Evolutionary conservation across 2,888 invertebrate species (phyloP), one percentile per base, ranked within the genome.

Genomic region (Trichopria drosophilae): DNA sequence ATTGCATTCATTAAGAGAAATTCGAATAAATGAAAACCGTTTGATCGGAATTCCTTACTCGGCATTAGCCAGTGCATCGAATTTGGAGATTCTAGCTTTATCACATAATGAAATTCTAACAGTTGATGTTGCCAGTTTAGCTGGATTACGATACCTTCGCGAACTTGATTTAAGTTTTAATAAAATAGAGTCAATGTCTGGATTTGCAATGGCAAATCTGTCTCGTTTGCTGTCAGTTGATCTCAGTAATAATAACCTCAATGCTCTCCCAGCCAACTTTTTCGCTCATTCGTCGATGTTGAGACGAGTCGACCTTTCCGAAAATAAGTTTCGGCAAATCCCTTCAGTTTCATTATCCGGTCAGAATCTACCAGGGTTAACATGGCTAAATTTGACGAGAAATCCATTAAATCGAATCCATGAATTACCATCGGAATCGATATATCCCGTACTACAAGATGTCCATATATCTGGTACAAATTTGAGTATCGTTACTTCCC

Each of bases 301-400:
- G 41, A 82, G 87, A 58, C 82, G 85, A 54, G 84, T 92, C 39
- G 90, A 92, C 71, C 73, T 92, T 46, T 88, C 92, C 1, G 81
- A 81, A 58, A 93, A 93, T 76, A 81, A 85, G 46, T 89, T 92
- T 62, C 81, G 84, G 57, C 85, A 89, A 71, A 87, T 92, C 60
- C 91, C 92, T 6, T 84, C 84, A 36, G 83, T 86, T 6, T 87
- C 88, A 0, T 76, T 92, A 23, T 87, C 90, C 1, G 87, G 87
- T 61, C 82, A 84, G 32, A 86, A 87, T 50, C 77, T 90, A 23
- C 87, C 87, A 0, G 83, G 84, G 1, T 76, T 92, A 1, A 83
- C 82, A 3, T 86, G 85, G 78, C 76, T 94, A 2, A 93, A 93
- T 71, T 80, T 93, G 61, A 90, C 91, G n/a, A 85, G 84, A 4